A percentile compares a stretch with the other conserved stretches of the same genome.
phyloP scores from a whole-genome alignment of 2,113 vertebrate species.

The Poecilia latipinna region DNA sequence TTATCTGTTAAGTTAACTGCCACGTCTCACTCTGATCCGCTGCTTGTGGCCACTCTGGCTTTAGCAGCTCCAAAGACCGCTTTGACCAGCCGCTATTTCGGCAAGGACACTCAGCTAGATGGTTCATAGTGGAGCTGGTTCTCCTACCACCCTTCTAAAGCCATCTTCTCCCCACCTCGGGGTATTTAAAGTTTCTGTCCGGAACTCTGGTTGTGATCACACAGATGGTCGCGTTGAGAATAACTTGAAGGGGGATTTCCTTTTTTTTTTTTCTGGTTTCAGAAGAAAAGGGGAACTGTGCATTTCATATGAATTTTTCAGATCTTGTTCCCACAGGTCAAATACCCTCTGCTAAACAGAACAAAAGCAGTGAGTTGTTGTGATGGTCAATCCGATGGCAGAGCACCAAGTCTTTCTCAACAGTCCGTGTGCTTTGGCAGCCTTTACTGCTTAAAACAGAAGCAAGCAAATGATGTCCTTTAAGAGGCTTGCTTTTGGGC shows the following conservation, averaged over 20 bases:
- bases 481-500: not conserved
- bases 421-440: not conserved
- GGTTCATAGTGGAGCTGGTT: not conserved
- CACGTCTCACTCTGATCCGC: slow-evolving; percentile 77
- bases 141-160: not conserved
- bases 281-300: not conserved
- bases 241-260: slow-evolving; percentile 48
- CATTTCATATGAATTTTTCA: not conserved
- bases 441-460: not conserved
- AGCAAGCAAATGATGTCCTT: not conserved
- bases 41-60: slow-evolving; percentile 11
- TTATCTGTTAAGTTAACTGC: slow-evolving; percentile 62
- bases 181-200: slow-evolving; percentile 43
- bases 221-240: slow-evolving; percentile 37
- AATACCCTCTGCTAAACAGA: not conserved
- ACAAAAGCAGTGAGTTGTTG: not conserved
- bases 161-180: not conserved
- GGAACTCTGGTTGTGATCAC: slow-evolving; percentile 33
- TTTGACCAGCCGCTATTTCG: slow-evolving; percentile 4
- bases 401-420: not conserved
- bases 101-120: not conserved
- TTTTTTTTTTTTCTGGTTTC: slow-evolving; percentile 29
- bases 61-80: not conserved
- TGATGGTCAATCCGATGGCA: not conserved
- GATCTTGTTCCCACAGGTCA: not conserved